These are phyloP conservation scores for Spodoptera littoralis DNA, from an alignment of 2,888 invertebrate genomes.

Conservation along the genomic window DNA sequence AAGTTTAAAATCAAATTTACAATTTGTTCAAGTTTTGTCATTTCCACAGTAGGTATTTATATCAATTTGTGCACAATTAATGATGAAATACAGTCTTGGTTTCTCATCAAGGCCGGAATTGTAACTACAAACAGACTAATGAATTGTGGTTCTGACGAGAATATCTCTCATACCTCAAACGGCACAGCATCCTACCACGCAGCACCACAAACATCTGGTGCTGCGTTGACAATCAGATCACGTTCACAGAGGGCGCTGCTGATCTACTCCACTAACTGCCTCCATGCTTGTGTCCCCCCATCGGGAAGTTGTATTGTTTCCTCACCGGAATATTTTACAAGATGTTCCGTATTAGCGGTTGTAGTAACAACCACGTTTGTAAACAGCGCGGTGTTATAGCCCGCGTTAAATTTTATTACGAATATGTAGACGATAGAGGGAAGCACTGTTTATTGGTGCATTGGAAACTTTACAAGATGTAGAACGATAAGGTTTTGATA, in stretches of 20 bases:
- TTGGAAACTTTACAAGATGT: no score
- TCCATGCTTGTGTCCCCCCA: constrained; percentile 40
- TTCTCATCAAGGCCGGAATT: no score
- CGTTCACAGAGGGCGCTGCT: constrained; percentile 52
- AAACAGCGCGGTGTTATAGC: constrained; percentile 8
- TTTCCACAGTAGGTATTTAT: no score
- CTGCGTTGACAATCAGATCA: constrained; percentile 47
- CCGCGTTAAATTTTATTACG: constrained; percentile 22
- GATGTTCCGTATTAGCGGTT: constrained; percentile 33
- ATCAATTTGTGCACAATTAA: no score
- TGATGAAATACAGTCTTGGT: no score
- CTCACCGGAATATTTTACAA: constrained; percentile 40
- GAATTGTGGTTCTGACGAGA: neutral
- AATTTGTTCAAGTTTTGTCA: no score
- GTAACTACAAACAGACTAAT: no score
- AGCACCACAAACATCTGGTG: constrained; percentile 22
- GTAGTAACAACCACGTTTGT: neutral
- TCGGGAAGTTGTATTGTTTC: constrained; percentile 53
- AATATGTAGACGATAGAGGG: no score
- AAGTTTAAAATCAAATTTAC: no score
- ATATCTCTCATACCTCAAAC: neutral
- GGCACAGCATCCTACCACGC: constrained; percentile 18
- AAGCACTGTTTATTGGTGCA: no score
- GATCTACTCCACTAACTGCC: constrained; percentile 55
- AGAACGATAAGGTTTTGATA: no score